Evolutionary conservation across 53 echinoderm and acorn worm genomes (phyloP), one percentile per base, ranked within the genome.

Genomic region (Stichopus horrens): DNA sequence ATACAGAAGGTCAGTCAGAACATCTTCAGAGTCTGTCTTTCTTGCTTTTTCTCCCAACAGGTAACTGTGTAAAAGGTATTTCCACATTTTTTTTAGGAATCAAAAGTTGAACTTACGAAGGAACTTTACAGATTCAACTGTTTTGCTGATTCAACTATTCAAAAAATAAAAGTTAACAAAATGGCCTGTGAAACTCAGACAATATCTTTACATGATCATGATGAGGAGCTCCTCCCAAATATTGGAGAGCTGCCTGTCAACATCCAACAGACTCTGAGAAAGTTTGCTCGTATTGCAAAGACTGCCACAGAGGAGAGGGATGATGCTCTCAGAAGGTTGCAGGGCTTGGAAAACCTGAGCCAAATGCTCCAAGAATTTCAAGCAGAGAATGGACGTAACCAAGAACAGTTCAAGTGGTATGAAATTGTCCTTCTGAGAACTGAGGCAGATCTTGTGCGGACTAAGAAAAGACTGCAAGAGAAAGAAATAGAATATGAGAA

Each of bases 331-430:
- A 83, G 65, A 23, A 58, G 83, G 37, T 63, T 83, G 11, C 83
- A 83, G 65, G 83, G 83, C 5, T 23, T 83, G n/a, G 83, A 83
- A 37, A 83, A 83, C 23, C 83, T 83, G 21, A 63, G 83, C 23
- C 65, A 14, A 16, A 83, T 83, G 11, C 59, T 83, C 16, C 83
- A 83, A 22, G 83, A 83, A 23, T 83, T 7, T 23, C 83, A 60
- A 63, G 63, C 83, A 14, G 83, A 83, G 21, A 83, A 63, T 23
- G 83, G 19, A 4, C 83, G 83, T 14, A 83, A 83, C 83, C 83
- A 83, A 83, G 83, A 83, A 8, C 83, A 83, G 18, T 83, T 83
- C 60, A 83, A 83, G 19, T 83, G 83, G 83, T 83, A 83, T 13
- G 83, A 83, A 57, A 83, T 83, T 23, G 83, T 83, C 23, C 65